Evolutionary conservation across 1,140 invertebrate species (phyloP), one percentile per base, ranked within the genome.

Genomic region (Cecropterus lyciades): DNA sequence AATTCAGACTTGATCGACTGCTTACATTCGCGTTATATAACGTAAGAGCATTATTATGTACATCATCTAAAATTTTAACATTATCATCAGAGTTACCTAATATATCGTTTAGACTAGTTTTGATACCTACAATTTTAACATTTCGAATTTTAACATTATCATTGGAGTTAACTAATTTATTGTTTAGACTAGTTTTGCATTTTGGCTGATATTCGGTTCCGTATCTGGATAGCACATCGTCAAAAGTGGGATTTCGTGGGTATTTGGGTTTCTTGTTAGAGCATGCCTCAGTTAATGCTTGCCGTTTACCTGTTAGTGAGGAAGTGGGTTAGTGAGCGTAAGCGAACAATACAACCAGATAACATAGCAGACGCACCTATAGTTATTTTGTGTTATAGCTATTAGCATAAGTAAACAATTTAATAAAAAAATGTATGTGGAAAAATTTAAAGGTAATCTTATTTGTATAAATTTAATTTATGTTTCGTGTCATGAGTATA

Each of bases 211-310:
- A 74, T 15, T 75, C 45, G 1, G 62, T 40, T 65, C 87, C 83
- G 57, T 81, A 90, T 64, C 65, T 76, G 63, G 76, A 69, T 1
- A 85, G 14, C 8, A 85, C 40, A 48, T 69, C 77, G 43, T 75
- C 75, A 24, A 92, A 84, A 33, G 78, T 87, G 1, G 73, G 57
- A 45, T 64, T 82, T 68, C 89, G 72, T 9, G 83, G 75, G 62
- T 82, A 90, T 59, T 77, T 79, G 68, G 85, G 81, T 56, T 82
- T 70, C 52, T 84, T 85, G 74, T 82, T 77, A 57, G 70, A 56
- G 11, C 79, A 40, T 14, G 72, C 83, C 52, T 67, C 76, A 17
- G 53, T 17, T 13, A 7, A 60, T 45, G 24, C 27, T 62, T 70
- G 63, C 48, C 43, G 49, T 73, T 72, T 73, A 82, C 80, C 77